A percentile compares a stretch with the other conserved stretches of the same genome.
Conservation (phyloP, 2,888 invertebrate genomes). For the Quadroppia sp. region DNA sequence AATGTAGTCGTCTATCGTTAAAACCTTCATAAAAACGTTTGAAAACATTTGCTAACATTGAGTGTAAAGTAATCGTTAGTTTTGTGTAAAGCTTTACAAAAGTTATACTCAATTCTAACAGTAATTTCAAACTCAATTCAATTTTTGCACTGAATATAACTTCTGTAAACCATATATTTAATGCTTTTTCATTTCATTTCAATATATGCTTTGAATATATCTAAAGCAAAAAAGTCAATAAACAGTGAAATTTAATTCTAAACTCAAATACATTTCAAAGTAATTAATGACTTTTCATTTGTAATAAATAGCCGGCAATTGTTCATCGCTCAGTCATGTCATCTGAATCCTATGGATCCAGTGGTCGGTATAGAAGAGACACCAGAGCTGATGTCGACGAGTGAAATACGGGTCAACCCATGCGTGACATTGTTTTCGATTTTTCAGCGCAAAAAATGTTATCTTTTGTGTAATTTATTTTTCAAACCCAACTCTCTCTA, state of each 20-base stretch:
- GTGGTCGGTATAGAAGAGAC: background rate
- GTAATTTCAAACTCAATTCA: background rate
- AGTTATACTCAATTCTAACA: background rate
- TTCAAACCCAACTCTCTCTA: slow-evolving; percentile 11
- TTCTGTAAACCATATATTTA: slow-evolving; percentile 26
- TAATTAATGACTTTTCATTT: slow-evolving; percentile 35
- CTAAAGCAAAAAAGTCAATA: slow-evolving; percentile 34
- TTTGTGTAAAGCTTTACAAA: background rate
- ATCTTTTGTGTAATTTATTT: slow-evolving; percentile 22
- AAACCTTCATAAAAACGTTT: background rate
- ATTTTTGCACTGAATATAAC: background rate
- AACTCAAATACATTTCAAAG: slow-evolving; percentile 16
- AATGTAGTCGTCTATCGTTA: slow-evolving; percentile 18
- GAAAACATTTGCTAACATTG: background rate
- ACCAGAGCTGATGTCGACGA: slow-evolving; percentile 33
- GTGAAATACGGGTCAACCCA: slow-evolving; percentile 34
- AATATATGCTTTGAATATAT: slow-evolving; percentile 6
- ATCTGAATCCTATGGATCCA: background rate
- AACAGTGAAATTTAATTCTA: background rate
- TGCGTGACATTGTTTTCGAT: slow-evolving; percentile 40
- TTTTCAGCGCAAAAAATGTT: slow-evolving; percentile 34
- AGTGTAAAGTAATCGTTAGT: background rate
- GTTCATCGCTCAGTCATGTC: slow-evolving; percentile 33
- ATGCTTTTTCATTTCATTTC: slow-evolving; percentile 14
- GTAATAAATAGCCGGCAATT: slow-evolving; percentile 22